Base-by-base conservation (phyloP, 53 echinoderm and acorn worm genomes). In the Paelopatides confundens region DNA sequence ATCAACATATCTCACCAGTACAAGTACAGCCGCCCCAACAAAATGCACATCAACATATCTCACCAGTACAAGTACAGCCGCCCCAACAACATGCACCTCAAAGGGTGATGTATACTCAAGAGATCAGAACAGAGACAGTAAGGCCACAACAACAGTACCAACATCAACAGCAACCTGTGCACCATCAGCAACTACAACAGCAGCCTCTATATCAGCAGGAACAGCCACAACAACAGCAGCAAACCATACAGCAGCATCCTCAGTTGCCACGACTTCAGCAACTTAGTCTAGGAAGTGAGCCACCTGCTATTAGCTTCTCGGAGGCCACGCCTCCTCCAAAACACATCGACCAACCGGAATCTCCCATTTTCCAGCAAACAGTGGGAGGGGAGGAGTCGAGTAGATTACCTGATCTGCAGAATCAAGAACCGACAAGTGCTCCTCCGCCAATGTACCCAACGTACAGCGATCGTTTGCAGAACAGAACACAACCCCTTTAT, bases 401-500 rank as follows among this genome's bases (percentile, higher is more conserved):
- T 48, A 53, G 77, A 34, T 31, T 36, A 11, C 84, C 84, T 2
- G 49, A 54, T 18, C 54, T 51, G 10, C 83, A 82, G 36, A 37
- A 35, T 62, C 28, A 63, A 40, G 63, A 83, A 63, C 69, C 76
- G 27, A 62, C 30, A 29, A 81, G 48, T 27, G 68, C 47, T 3
- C 85, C 92, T 26, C 86, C 83, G 4, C 77, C 89, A 29, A 49
- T 62, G 58, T 90, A 90, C 34, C 92, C 89, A 38, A 90, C 92
- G 2, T 71, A 86, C 79, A 92, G 84, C 35, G 96, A 96, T 85
- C 90, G 89, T 40, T 50, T 85, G 83, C 71, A 87, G 82, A 90
- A 85, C 82, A 87, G 83, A 71, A 86, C 86, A 32, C 95, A 93
- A 11, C 93, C 95, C 17, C 79, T 90, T 67, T 97, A 97, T 79